These are phyloP conservation scores for Watsonalla cultraria DNA, from an alignment of 2,888 invertebrate genomes.

Conservation along the genomic window DNA sequence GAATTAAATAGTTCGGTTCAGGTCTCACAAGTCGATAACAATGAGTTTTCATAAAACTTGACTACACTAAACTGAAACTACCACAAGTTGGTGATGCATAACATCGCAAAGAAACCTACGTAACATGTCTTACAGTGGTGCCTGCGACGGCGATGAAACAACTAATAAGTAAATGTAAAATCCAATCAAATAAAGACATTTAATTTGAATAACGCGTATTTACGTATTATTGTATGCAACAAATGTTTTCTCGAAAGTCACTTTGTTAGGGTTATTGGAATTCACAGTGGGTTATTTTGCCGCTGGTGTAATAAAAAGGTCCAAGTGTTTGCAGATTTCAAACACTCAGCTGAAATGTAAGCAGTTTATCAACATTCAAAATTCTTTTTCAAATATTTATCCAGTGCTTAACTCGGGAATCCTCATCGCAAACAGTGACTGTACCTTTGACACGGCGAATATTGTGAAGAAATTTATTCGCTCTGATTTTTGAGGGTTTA, in stretches of 20 bases:
- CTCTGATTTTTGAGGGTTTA: conserved; percentile 1
- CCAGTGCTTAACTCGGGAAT: conserved; percentile 21
- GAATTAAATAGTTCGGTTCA: no score
- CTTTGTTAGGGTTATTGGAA: not conserved
- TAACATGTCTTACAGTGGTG: no score
- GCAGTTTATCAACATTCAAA: conserved; percentile 22
- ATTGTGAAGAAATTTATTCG: not conserved
- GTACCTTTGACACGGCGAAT: conserved; percentile 8
- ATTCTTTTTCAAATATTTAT: conserved; percentile 30
- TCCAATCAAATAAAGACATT: no score
- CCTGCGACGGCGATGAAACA: no score
- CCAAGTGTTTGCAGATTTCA: conserved; percentile 8
- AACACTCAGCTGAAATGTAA: conserved; percentile 11
- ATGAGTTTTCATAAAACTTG: no score
- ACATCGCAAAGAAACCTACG: no score
- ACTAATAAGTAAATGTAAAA: no score
- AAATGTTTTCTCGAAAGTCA: not conserved
- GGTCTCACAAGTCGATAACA: no score
- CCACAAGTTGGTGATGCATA: no score
- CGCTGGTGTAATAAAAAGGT: conserved; percentile 4
- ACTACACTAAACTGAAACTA: no score
- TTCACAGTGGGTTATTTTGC: not conserved
- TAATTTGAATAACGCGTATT: not conserved
- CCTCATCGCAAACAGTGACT: conserved; percentile 23
- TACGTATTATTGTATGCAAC: not conserved